Evolutionary conservation across 2,113 vertebrate species (phyloP), one percentile per base, ranked within the genome.

Genomic region (Arvicanthis niloticus): DNA sequence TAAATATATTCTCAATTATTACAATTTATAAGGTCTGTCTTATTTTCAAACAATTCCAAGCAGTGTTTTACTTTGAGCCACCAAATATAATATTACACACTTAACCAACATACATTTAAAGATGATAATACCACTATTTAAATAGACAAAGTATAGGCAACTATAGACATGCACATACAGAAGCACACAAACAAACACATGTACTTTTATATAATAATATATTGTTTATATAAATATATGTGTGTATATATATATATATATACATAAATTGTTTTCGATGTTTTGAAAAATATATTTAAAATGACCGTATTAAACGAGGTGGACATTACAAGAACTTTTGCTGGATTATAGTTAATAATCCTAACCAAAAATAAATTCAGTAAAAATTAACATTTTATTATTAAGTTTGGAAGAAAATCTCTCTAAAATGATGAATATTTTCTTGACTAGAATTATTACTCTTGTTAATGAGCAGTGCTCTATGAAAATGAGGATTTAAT

Each of bases 401-500:
- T 82, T 93, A 90, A 84, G 82, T 88, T 92, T 90, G 82, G 86
- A 96, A 95, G 42, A 95, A 97, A 97, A 84, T 34, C 4, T 76
- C 7, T 12, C 65, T 5, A 98, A 96, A 97, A 76, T 92, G 51
- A 97, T 72, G 0, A 97, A 88, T 96, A 96, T 96, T 97, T 98
- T 98, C 90, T 98, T 95, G n/a, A 90, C 22, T 97, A 94, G 48
- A 98, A 97, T 94, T 98, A 97, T 98, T 98, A 89, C 95, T 98
- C 92, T 98, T 96, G 7, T 7, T 97, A 98, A 98, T 97, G 93
- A 96, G 56, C 15, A 96, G 0, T 91, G 17, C 95, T 97, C 82
- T 94, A 96, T 81, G 95, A 98, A 99, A 98, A 98, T 96, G 68
- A 98, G 31, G 68, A 96, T 97, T 98, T 98, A 98, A 98, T 98